Evolutionary conservation across 2,113 vertebrate species (phyloP), one percentile per base, ranked within the genome.

Genomic region (Cebus imitator): DNA sequence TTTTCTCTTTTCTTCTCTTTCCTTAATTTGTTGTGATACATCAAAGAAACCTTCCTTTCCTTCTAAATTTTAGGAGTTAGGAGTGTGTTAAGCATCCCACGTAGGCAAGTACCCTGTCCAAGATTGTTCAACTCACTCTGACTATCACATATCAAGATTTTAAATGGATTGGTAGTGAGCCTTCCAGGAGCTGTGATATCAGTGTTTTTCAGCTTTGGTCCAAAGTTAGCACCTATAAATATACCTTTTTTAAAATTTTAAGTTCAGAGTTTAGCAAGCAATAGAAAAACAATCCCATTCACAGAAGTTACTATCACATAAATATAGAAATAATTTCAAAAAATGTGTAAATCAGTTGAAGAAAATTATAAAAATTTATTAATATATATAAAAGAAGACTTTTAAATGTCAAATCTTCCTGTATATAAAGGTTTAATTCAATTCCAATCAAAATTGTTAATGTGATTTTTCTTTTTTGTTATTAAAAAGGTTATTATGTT

Each of bases 261-360:
- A 72, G 27, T 27, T 76, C 32, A 35, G 4, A 40, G 5, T 76
- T 90, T 91, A 57, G 64, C 17, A 72, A 95, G 13, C 84, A 75
- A 23, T 83, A 25, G 45, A 79, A 93, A 90, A 88, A 43, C 3
- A 1, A 70, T 55, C 32, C 20, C 50, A 76, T 85, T 88, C 20
- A 70, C 5, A 70, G 76, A 95, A 68, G n/a, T 78, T 93, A 80
- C 76, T 12, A 70, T 52, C 52, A 32, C 16, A 48, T 68, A 87
- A 85, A 75, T 80, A 50, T 93, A 82, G 76, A 96, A 88, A 72
- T 81, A 76, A 37, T 82, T 76, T 85, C 50, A 70, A 86, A 81
- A 81, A 95, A 73, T 52, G 81, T 45, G 7, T 93, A 64, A 32
- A 88, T 85, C 11, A 61, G 32, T 52, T 79, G 61, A 97, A 97